phyloP scores from a whole-genome alignment of 2,888 invertebrate species.

The Acronicta aceris region DNA sequence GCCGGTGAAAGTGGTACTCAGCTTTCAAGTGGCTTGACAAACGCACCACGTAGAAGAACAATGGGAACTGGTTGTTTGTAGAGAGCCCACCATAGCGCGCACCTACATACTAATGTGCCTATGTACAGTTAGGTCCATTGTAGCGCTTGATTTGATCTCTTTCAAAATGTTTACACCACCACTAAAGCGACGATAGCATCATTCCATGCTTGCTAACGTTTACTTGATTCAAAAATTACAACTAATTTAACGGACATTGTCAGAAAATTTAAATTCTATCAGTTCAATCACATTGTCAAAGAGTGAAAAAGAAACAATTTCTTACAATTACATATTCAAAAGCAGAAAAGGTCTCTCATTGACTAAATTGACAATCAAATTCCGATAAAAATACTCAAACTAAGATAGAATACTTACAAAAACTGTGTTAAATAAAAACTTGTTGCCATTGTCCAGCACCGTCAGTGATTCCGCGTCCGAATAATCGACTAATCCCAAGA shows the following conservation, averaged over 20 bases:
- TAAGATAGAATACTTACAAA: constrained; percentile 55
- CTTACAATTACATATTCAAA: constrained; percentile 41
- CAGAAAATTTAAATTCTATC: constrained; percentile 38
- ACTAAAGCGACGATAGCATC: constrained; percentile 2
- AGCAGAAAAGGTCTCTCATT: constrained; percentile 48
- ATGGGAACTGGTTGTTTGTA: constrained; percentile 63
- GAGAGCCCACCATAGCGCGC: constrained; percentile 55
- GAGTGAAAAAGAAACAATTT: constrained; percentile 43
- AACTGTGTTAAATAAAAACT: constrained; percentile 58
- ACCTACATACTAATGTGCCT: constrained; percentile 56
- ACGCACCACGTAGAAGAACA: constrained; percentile 63
- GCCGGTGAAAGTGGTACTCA: constrained; percentile 73
- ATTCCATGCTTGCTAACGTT: constrained; percentile 11
- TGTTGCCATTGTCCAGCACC: constrained; percentile 64
- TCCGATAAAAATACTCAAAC: constrained; percentile 51
- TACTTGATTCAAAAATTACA: constrained; percentile 34
- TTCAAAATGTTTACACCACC: constrained; percentile 30
- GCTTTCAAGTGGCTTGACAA: constrained; percentile 67
- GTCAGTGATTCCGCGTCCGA: constrained; percentile 69
- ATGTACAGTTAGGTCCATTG: constrained; percentile 56
- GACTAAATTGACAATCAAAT: constrained; percentile 53
- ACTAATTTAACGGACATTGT: constrained; percentile 40
- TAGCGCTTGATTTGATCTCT: constrained; percentile 44
- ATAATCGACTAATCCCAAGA: constrained; percentile 77
- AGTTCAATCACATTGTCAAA: constrained; percentile 37